Conservation (phyloP, 1,140 invertebrate genomes). For the Argopecten irradians region DNA sequence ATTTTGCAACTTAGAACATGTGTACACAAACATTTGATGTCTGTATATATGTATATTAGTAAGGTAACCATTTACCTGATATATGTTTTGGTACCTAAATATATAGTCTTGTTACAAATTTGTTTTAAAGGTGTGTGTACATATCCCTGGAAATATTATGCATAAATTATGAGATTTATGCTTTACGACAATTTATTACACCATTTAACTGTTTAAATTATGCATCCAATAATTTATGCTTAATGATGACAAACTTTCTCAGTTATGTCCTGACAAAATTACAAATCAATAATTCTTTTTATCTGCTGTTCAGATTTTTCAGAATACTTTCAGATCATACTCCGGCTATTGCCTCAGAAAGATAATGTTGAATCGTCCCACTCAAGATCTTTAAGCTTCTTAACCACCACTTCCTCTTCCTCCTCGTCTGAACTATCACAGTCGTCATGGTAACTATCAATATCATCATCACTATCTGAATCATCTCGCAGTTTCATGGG, state of each 20-base stretch:
- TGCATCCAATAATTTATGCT: not conserved
- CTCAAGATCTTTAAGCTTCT: slow-evolving; percentile 80
- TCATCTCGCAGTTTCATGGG: slow-evolving; percentile 70
- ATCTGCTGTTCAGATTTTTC: not conserved
- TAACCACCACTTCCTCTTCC: slow-evolving; percentile 75
- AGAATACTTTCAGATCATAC: not conserved
- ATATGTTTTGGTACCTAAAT: not conserved
- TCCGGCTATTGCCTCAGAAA: not conserved
- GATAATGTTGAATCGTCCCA: slow-evolving; percentile 81
- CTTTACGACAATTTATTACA: not conserved
- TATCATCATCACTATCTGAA: slow-evolving; percentile 75
- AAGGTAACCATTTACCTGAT: too few relatives aligned
- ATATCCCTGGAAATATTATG: not conserved
- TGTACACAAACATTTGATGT: not conserved
- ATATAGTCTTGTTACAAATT: not conserved
- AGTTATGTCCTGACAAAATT: not conserved
- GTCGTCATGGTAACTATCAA: slow-evolving; percentile 79
- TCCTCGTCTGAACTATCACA: slow-evolving; percentile 81
- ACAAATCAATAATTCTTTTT: not conserved
- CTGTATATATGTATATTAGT: too few relatives aligned
- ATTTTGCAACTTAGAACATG: not conserved
- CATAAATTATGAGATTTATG: not conserved
- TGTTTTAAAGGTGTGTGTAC: not conserved
- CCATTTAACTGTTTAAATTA: not conserved
- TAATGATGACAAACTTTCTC: not conserved